Conservation (phyloP, 2,797 vertebrate species). For the Lepus oiostolus region DNA sequence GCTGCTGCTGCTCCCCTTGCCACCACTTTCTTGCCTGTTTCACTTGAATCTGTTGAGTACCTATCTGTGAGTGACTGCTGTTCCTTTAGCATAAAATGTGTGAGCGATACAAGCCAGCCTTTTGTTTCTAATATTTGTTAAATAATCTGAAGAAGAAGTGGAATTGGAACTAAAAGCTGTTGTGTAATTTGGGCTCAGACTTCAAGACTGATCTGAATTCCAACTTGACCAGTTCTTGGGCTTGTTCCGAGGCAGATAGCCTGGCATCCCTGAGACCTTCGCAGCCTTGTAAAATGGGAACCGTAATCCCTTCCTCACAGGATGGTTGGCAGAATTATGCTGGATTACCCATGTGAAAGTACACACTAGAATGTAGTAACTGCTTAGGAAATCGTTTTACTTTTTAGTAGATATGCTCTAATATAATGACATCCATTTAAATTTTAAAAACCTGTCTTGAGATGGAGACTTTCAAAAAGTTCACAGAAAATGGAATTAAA, state of each 20-base stretch:
- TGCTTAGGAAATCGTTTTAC: slow-evolving; percentile 30
- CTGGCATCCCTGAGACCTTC: not conserved
- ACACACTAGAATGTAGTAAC: slow-evolving; percentile 4
- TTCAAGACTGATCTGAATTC: not conserved
- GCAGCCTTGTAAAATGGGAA: not conserved
- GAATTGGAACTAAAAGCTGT: slow-evolving; percentile 38
- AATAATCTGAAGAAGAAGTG: slow-evolving; percentile 31
- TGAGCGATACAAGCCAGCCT: not conserved
- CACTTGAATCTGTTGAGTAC: not conserved
- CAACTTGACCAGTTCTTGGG: not conserved
- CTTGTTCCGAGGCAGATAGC: not conserved
- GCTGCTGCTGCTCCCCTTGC: not conserved
- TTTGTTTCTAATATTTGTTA: slow-evolving; percentile 32
- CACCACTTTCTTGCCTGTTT: not conserved
- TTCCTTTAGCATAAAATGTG: not conserved
- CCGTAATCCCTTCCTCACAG: not conserved
- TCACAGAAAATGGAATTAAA: no score
- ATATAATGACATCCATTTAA: not conserved
- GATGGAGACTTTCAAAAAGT: not conserved
- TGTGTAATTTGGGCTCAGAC: not conserved
- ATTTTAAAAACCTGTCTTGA: not conserved
- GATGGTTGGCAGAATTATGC: slow-evolving; percentile 46
- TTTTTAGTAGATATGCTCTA: not conserved
- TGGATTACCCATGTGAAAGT: slow-evolving; percentile 1
- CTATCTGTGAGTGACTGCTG: not conserved